Conservation (phyloP, 2,113 vertebrate species). For the Notarius lentiginosus region DNA sequence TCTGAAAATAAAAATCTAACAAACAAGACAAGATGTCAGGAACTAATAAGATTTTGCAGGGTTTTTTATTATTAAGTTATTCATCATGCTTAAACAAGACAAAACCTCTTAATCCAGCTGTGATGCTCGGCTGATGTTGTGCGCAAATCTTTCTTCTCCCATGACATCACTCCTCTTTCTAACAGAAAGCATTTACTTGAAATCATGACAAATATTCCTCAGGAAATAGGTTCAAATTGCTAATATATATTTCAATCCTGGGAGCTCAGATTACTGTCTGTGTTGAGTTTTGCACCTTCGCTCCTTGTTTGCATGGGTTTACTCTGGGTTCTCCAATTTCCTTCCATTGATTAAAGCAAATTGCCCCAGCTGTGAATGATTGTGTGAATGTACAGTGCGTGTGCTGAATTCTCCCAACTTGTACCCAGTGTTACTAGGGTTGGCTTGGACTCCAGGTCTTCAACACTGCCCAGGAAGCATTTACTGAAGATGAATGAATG, state of each 20-base stretch:
- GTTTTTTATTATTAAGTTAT: neutral
- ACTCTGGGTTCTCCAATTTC: neutral
- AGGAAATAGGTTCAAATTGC: neutral
- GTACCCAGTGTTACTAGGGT: neutral
- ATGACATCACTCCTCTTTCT: neutral
- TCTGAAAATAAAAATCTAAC: neutral
- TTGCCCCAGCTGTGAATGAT: neutral
- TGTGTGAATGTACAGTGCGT: neutral
- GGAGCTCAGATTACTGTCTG: too few relatives aligned
- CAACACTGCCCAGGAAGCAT: neutral
- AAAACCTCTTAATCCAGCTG: neutral
- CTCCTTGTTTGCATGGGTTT: neutral
- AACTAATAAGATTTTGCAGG: neutral
- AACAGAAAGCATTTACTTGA: neutral
- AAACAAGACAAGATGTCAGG: neutral
- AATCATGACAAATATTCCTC: neutral
- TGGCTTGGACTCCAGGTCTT: neutral
- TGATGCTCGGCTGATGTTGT: neutral
- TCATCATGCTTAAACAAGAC: neutral
- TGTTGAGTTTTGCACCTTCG: neutral
- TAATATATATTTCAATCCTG: neutral
- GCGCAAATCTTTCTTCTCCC: neutral
- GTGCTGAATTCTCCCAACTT: neutral
- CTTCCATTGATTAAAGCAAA: neutral
- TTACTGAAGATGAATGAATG: neutral